These are phyloP conservation scores for Lasius platythorax DNA, from an alignment of 2,888 invertebrate genomes.

Conservation along the genomic window DNA sequence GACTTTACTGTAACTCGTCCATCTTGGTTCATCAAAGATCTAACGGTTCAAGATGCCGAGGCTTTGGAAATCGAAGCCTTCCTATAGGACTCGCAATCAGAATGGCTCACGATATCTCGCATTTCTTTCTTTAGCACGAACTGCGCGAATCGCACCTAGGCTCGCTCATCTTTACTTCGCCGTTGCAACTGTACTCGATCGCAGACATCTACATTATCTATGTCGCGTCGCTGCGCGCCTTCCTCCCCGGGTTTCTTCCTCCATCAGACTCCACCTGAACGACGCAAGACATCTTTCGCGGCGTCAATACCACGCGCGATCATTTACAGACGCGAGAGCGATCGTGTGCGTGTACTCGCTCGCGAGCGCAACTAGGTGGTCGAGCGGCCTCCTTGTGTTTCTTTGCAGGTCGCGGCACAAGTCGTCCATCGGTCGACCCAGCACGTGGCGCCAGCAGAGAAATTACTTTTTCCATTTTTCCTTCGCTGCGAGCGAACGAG, in stretches of 20 bases:
- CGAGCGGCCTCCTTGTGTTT: slow-evolving; percentile 75
- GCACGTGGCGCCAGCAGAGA: slow-evolving; percentile 76
- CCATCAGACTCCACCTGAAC: neutral
- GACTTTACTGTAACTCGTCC: slow-evolving; percentile 38
- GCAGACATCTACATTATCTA: slow-evolving; percentile 41
- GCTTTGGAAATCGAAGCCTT: slow-evolving; percentile 40
- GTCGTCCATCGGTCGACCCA: slow-evolving; percentile 73
- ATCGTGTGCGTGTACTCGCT: slow-evolving; percentile 28
- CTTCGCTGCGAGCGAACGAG: slow-evolving; percentile 66
- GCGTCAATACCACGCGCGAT: slow-evolving; percentile 45
- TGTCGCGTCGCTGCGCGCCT: slow-evolving; percentile 35
- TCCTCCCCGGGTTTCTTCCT: slow-evolving; percentile 47
- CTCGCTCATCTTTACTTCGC: slow-evolving; percentile 51
- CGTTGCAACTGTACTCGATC: slow-evolving; percentile 60
- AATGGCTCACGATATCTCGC: slow-evolving; percentile 32
- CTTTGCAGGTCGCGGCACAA: slow-evolving; percentile 75
- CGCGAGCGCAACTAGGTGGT: slow-evolving; percentile 64
- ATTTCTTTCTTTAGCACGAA: slow-evolving; percentile 13
- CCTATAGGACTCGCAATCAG: slow-evolving; percentile 22
- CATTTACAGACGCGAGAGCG: slow-evolving; percentile 47
- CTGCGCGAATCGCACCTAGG: slow-evolving; percentile 38
- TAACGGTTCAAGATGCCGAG: slow-evolving; percentile 35
- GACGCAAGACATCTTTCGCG: slow-evolving; percentile 32
- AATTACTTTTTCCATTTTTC: slow-evolving; percentile 83
- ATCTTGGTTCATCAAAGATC: slow-evolving; percentile 47